Percentiles rank a stretch among this genome's conserved stretches.
These are phyloP conservation scores for Drosophila prostipennis DNA, from an alignment of 2,888 invertebrate species.

Conservation along the genomic window DNA sequence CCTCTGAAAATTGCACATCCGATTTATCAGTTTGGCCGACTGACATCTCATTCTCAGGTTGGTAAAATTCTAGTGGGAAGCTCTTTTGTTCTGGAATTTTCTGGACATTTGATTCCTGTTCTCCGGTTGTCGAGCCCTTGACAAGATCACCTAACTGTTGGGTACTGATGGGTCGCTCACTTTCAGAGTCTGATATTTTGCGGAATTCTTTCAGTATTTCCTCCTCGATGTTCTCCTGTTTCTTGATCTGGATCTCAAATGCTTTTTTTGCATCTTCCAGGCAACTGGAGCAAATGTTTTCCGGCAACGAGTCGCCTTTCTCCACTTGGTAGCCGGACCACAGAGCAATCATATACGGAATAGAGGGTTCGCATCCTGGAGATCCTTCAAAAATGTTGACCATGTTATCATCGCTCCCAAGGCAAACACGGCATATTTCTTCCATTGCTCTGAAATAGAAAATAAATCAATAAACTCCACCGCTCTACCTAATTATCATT, in stretches of 20 bases:
- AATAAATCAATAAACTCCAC: not conserved
- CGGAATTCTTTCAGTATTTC: too few species aligned
- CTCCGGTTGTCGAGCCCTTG: not conserved
- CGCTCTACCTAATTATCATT: not conserved
- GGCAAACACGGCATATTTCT: not conserved
- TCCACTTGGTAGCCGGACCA: constrained; percentile 10
- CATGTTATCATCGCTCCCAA: constrained; percentile 1
- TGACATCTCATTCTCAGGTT: not conserved
- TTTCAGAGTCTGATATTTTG: not conserved
- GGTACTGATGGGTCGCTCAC: too few species aligned
- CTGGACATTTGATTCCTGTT: not conserved
- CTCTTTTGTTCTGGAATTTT: not conserved
- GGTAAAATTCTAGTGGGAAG: not conserved
- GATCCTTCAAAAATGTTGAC: not conserved
- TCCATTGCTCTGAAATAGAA: not conserved
- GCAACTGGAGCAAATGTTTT: not conserved
- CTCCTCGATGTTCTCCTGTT: not conserved
- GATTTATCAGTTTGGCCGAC: not conserved
- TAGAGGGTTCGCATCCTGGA: not conserved
- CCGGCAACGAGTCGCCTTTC: constrained; percentile 2
- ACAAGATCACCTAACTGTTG: not conserved
- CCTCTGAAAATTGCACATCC: not conserved
- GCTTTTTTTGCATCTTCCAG: not conserved
- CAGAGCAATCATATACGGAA: constrained; percentile 3
- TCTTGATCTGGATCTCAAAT: not conserved